These are phyloP conservation scores for Zygothrica quintamaculata DNA, from an alignment of 2,888 invertebrate genomes.

Conservation along the genomic window DNA sequence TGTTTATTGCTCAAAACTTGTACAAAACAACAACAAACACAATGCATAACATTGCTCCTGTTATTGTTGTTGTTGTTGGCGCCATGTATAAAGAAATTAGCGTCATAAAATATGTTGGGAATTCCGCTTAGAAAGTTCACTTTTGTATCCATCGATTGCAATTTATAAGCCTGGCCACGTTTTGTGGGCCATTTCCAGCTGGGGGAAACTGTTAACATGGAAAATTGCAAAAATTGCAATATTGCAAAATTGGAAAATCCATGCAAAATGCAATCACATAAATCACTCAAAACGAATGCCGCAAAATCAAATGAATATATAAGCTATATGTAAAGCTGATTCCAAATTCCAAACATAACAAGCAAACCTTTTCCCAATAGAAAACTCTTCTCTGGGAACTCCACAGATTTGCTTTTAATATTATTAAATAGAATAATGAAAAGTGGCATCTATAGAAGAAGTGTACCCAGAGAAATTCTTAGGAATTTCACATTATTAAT, in stretches of 20 bases:
- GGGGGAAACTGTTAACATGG: constrained; percentile 8
- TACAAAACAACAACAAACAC: not conserved
- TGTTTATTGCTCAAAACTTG: constrained; percentile 48
- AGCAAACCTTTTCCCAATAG: too few relatives aligned
- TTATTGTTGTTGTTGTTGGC: constrained; percentile 36
- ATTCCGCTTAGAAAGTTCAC: constrained; percentile 57
- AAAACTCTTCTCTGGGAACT: too few relatives aligned
- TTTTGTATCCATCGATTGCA: not conserved
- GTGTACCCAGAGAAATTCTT: too few relatives aligned
- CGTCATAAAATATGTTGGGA: constrained; percentile 55
- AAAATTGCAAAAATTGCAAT: too few relatives aligned
- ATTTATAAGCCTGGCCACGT: constrained; percentile 59
- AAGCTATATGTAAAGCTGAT: not conserved
- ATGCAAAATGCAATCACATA: constrained; percentile 47
- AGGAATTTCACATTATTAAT: too few relatives aligned
- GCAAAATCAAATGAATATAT: not conserved
- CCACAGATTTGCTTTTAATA: too few relatives aligned
- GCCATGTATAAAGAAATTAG: constrained; percentile 77
- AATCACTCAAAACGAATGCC: constrained; percentile 23
- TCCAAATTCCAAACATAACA: too few relatives aligned
- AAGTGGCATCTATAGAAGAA: too few relatives aligned
- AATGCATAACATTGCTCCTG: constrained; percentile 2
- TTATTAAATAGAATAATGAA: too few relatives aligned
- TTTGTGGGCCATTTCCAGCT: constrained; percentile 23
- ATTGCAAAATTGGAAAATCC: constrained; percentile 54